A percentile compares a stretch with the other conserved stretches of the same genome.
Conservation (phyloP, 1,140 invertebrate species). For the Oscheius sp. region DNA sequence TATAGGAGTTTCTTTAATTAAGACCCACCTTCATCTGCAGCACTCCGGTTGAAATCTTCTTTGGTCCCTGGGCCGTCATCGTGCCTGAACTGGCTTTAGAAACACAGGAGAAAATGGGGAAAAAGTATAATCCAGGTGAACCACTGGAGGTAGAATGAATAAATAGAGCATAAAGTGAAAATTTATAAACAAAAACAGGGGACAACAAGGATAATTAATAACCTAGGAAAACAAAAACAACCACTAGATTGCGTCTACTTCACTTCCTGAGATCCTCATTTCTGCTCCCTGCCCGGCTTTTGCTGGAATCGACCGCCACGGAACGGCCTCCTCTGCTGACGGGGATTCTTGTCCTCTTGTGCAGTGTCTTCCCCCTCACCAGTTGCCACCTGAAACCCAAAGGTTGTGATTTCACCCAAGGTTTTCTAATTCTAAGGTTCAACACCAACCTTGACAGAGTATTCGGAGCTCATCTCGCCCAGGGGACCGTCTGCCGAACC, state of each 20-base stretch:
- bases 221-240: not conserved
- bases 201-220: not conserved
- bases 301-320: not conserved
- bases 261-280: too few relatives aligned
- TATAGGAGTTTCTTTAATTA: not conserved
- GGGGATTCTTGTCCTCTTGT: not conserved
- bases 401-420: too few relatives aligned
- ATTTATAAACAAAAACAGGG: not conserved
- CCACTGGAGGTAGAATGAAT: not conserved
- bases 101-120: not conserved
- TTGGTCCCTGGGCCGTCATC: not conserved
- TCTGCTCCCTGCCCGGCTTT: not conserved
- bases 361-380: not conserved
- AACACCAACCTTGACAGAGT: constrained; percentile 21
- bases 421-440: too few relatives aligned
- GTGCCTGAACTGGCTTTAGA: constrained; percentile 1
- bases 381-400: not conserved
- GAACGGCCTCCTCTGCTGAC: not conserved
- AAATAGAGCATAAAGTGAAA: not conserved
- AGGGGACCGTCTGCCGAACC: constrained; percentile 20
- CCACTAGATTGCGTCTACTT: too few relatives aligned
- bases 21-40: constrained; percentile 11
- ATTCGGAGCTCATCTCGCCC: constrained; percentile 25
- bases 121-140: not conserved
- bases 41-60: not conserved